phyloP scores from a whole-genome alignment of 2,888 invertebrate species.

The Catocala sponsa region DNA sequence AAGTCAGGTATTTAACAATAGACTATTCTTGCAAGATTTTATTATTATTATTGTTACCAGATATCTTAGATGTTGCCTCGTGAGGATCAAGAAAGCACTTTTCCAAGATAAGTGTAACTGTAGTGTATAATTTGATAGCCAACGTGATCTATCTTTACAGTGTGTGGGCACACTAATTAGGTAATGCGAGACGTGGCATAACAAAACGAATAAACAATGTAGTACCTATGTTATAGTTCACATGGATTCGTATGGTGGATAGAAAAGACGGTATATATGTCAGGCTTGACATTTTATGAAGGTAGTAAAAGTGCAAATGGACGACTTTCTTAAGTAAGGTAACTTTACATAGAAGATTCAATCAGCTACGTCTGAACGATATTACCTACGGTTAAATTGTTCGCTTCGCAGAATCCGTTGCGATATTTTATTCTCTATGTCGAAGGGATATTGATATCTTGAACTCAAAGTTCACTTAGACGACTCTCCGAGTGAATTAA shows the following conservation, averaged over 20 bases:
- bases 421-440: no score
- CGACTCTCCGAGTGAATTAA: no score
- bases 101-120: conserved; percentile 36
- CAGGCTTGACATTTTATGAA: no score
- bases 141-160: conserved; percentile 54
- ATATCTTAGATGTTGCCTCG: conserved; percentile 11
- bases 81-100: conserved; percentile 36
- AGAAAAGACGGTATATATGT: no score
- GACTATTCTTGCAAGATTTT: neutral
- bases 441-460: no score
- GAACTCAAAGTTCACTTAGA: no score
- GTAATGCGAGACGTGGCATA: conserved; percentile 26
- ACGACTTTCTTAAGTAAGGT: no score
- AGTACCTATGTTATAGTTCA: conserved; percentile 17
- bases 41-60: neutral
- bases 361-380: neutral
- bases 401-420: no score
- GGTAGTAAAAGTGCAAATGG: no score
- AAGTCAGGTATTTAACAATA: neutral
- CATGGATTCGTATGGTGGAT: conserved; percentile 1
- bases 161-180: conserved; percentile 49
- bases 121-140: conserved; percentile 42
- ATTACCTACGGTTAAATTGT: neutral
- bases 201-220: conserved; percentile 25
- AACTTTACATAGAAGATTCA: no score